These are phyloP conservation scores for Apeira syringaria DNA, from an alignment of 2,888 invertebrate species.

Conservation along the genomic window DNA sequence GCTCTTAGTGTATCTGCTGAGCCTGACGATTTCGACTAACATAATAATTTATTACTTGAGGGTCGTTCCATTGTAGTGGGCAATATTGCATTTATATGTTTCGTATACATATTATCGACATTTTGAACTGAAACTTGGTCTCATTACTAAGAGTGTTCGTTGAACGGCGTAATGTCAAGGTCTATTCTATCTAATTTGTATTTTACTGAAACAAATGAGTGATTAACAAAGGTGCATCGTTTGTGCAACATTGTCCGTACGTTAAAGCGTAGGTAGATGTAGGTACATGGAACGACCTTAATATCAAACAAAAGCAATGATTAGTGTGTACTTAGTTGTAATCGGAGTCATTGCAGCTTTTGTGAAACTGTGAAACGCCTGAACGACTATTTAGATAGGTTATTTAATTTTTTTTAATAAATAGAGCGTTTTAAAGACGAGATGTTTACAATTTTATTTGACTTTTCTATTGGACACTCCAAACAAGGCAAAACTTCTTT, in stretches of 20 bases:
- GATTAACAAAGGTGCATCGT: too few relatives aligned
- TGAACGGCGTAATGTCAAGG: too few relatives aligned
- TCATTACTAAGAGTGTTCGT: too few relatives aligned
- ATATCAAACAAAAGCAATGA: constrained; percentile 23
- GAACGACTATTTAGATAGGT: constrained; percentile 30
- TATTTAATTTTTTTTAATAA: constrained; percentile 33
- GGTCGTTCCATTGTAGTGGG: constrained; percentile 15
- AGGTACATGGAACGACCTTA: constrained; percentile 7
- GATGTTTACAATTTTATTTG: too few relatives aligned
- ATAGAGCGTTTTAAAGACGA: constrained; percentile 14
- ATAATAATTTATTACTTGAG: constrained; percentile 37
- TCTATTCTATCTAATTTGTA: too few relatives aligned
- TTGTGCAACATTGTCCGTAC: too few relatives aligned
- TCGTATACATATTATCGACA: neutral
- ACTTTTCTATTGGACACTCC: too few relatives aligned
- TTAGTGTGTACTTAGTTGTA: constrained; percentile 22
- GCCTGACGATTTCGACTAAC: constrained; percentile 67
- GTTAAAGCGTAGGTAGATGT: neutral
- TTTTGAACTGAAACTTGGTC: neutral
- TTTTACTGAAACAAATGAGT: too few relatives aligned
- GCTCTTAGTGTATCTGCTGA: constrained; percentile 62
- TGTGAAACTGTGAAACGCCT: constrained; percentile 44
- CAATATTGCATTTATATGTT: constrained; percentile 4
- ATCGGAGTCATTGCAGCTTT: constrained; percentile 45
- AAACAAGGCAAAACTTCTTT: too few relatives aligned